A percentile compares a stretch with the other conserved stretches of the same genome.
These are phyloP conservation scores for Hirtodrosophila cameraria DNA, from an alignment of 2,888 invertebrate species.

Conservation along the genomic window DNA sequence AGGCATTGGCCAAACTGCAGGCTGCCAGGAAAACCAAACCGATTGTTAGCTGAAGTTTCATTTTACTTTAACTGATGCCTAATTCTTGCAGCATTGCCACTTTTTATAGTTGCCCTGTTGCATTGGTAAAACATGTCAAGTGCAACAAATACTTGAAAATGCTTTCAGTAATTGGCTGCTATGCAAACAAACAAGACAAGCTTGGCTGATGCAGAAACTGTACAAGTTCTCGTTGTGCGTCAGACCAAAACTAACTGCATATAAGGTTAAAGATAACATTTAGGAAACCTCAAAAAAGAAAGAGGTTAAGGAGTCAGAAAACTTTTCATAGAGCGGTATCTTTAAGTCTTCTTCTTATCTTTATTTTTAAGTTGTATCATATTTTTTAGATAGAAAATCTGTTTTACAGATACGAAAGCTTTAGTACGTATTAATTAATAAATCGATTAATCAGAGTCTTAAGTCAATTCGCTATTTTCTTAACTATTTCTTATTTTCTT, in stretches of 20 bases:
- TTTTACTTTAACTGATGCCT: constrained; percentile 40
- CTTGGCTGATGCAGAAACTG: constrained; percentile 10
- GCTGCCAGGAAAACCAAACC: constrained; percentile 47
- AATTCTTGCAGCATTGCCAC: not conserved
- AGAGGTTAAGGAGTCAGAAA: no score
- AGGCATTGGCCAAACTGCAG: constrained; percentile 39
- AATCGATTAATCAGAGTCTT: no score
- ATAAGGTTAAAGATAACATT: not conserved
- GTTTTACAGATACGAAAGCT: no score
- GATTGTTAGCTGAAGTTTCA: constrained; percentile 59
- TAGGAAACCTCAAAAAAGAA: no score
- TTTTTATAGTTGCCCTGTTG: constrained; percentile 53
- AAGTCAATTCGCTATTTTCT: no score
- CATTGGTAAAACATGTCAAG: constrained; percentile 29
- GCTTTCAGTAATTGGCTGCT: constrained; percentile 60
- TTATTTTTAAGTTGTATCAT: no score
- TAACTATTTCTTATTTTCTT: no score
- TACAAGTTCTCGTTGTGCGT: not conserved
- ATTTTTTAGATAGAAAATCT: no score
- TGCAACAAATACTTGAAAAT: constrained; percentile 54
- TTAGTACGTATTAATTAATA: no score
- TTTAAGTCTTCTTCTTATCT: no score
- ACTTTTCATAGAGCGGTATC: no score
- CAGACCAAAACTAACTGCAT: not conserved
- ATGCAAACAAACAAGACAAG: constrained; percentile 45